Evolutionary conservation across 2,888 invertebrate genomes (phyloP), one percentile per base, ranked within the genome.

Genomic region (Pristionchus maxplancki): DNA sequence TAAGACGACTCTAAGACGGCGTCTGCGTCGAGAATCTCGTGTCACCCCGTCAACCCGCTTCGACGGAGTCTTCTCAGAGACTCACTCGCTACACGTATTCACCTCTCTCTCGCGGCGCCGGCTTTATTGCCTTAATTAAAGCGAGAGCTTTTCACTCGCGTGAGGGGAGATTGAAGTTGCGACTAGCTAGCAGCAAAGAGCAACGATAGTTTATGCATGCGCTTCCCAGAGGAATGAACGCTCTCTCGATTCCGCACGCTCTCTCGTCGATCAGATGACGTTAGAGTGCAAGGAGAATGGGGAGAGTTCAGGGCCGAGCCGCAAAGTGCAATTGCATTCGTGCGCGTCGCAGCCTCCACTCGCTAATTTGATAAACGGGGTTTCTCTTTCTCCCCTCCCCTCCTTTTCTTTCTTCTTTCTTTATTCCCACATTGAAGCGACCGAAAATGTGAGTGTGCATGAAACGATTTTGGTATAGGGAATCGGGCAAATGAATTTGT

Each of bases 321-420:
- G 44, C 40, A 78, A 44, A 78, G 78, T 78, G 78, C 78, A 78
- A 78, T 78, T 40, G 44, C 9, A 78, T 78, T 44, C 1, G n/a
- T n/a, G 8, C 24, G 58, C 58, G 58, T 31, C 64, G 64, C 71
- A 11, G 37, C 78, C 5, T 40, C n/a, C 44, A 24, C 44, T 78
- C 78, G 44, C 78, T 78, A 78, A 78, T 78, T 78, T 48, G 78
- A 78, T 78, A 40, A 78, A 48, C 78, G 78, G 37, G 78, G 78
- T 78, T 78, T 78, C 78, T 78, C 78, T 40, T 78, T 40, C 78
- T 34, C 31, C 24, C 40, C 40, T 48, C 48, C 78, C 48, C 20
- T 44, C 13, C 24, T 20, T 58, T n/a, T 58, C 8, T n/a, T 37
- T 37, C 37, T 37, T 15, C 64, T 31, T 34, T 64, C 31, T 64